These are phyloP conservation scores for Napeogenes inachia DNA, from an alignment of 2,888 invertebrate species.

Conservation along the genomic window DNA sequence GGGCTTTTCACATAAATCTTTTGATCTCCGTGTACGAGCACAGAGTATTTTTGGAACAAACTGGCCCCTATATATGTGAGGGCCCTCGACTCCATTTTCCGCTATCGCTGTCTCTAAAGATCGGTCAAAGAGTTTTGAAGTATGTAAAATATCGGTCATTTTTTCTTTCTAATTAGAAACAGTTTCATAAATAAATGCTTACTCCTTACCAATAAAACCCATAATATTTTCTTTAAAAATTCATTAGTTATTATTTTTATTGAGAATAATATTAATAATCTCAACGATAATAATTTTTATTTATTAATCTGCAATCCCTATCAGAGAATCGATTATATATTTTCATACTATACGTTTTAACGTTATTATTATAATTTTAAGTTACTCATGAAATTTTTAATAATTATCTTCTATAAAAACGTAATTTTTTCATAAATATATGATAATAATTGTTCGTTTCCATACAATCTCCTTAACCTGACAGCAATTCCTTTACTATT, in stretches of 20 bases:
- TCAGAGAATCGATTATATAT: too few species aligned
- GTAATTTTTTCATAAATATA: slow-evolving; percentile 7
- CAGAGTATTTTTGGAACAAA: slow-evolving; percentile 42
- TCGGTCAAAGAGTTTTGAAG: slow-evolving; percentile 18
- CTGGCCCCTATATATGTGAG: slow-evolving; percentile 34
- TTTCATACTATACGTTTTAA: too few species aligned
- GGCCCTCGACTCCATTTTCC: slow-evolving; percentile 25
- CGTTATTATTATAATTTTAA: too few species aligned
- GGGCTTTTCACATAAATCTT: slow-evolving; percentile 27
- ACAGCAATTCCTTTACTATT: slow-evolving; percentile 23
- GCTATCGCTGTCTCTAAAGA: slow-evolving; percentile 16
- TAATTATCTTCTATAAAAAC: background rate
- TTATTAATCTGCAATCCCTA: too few species aligned
- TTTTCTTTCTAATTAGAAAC: slow-evolving; percentile 7
- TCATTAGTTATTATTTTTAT: too few species aligned
- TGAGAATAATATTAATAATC: too few species aligned
- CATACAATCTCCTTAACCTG: slow-evolving; percentile 14
- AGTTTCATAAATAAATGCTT: background rate
- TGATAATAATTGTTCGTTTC: background rate
- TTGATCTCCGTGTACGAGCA: slow-evolving; percentile 41
- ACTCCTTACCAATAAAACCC: too few species aligned
- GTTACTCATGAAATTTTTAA: too few species aligned
- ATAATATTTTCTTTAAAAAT: too few species aligned
- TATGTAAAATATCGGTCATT: slow-evolving; percentile 10
- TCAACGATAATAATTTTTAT: too few species aligned